Conservation (phyloP, 2,888 invertebrate genomes). For the Pseudoips prasinana region DNA sequence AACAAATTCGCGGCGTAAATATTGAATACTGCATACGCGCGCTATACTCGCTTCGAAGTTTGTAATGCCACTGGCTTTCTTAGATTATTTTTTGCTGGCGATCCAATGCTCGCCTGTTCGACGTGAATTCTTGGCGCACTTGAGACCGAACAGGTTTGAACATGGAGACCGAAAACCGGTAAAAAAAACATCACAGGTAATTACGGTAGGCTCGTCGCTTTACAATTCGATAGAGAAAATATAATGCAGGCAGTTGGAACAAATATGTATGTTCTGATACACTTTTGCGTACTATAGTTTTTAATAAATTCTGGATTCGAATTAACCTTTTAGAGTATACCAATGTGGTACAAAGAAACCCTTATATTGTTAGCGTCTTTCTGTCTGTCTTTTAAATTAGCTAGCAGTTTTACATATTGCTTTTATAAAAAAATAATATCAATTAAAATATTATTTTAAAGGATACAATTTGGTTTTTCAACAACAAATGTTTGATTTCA, state of each 20-base stretch:
- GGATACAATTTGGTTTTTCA: too few species aligned
- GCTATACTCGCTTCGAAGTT: constrained; percentile 40
- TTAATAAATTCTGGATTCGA: constrained; percentile 8
- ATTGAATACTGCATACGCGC: constrained; percentile 38
- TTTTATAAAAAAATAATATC: too few species aligned
- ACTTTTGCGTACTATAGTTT: too few species aligned
- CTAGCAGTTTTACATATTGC: too few species aligned
- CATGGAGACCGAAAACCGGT: constrained; percentile 69
- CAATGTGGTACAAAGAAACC: too few species aligned
- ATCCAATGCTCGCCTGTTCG: constrained; percentile 58
- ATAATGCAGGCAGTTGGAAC: constrained; percentile 3
- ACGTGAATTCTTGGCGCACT: constrained; percentile 68
- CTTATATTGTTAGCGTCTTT: too few species aligned
- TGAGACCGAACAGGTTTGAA: constrained; percentile 71
- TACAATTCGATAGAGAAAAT: constrained; percentile 45
- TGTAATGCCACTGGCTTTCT: constrained; percentile 59
- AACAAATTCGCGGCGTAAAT: constrained; percentile 23
- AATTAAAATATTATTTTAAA: too few species aligned
- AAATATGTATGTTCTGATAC: not conserved
- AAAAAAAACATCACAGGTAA: constrained; percentile 73
- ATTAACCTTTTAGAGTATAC: too few species aligned
- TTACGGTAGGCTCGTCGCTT: constrained; percentile 68
- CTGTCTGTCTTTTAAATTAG: too few species aligned
- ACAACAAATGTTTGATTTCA: too few species aligned
- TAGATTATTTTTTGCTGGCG: constrained; percentile 59